A percentile compares a stretch with the other conserved stretches of the same genome.
phyloP scores from a whole-genome alignment of 2,113 vertebrate genomes.

The Chrysochloris asiatica region DNA sequence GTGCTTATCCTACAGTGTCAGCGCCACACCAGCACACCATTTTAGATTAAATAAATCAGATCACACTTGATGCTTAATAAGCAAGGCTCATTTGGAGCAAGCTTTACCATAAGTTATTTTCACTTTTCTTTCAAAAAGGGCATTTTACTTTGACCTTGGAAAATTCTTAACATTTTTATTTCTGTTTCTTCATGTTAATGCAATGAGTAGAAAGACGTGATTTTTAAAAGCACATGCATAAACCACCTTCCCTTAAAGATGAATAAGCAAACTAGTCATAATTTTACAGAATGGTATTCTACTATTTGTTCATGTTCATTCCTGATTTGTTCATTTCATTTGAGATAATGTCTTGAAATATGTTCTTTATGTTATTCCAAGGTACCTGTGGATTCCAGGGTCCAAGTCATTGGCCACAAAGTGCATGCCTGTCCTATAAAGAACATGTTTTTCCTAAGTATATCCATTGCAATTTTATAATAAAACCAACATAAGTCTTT shows the following conservation, averaged over 20 bases:
- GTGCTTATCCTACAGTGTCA: too few species aligned
- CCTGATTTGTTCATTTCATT: constrained; percentile 34
- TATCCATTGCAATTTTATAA: constrained; percentile 44
- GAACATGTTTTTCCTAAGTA: constrained; percentile 47
- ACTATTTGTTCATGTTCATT: too few species aligned
- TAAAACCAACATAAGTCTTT: constrained; percentile 52
- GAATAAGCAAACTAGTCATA: background rate
- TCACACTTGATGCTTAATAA: background rate
- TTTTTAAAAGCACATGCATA: background rate
- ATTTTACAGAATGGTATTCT: background rate
- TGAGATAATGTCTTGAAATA: constrained; percentile 40
- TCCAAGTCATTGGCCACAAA: constrained; percentile 44
- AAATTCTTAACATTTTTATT: background rate
- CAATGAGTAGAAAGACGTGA: background rate
- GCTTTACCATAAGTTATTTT: background rate
- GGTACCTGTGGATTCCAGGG: constrained; percentile 54
- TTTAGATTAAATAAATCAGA: too few species aligned
- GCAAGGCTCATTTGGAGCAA: background rate
- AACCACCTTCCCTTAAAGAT: background rate
- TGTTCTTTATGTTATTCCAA: constrained; percentile 41
- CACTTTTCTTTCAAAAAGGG: background rate
- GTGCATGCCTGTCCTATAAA: constrained; percentile 28
- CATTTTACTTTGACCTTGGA: background rate
- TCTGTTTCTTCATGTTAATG: background rate
- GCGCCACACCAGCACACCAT: too few species aligned